These are phyloP conservation scores for Macaria notata DNA, from an alignment of 2,888 invertebrate species.

Conservation along the genomic window DNA sequence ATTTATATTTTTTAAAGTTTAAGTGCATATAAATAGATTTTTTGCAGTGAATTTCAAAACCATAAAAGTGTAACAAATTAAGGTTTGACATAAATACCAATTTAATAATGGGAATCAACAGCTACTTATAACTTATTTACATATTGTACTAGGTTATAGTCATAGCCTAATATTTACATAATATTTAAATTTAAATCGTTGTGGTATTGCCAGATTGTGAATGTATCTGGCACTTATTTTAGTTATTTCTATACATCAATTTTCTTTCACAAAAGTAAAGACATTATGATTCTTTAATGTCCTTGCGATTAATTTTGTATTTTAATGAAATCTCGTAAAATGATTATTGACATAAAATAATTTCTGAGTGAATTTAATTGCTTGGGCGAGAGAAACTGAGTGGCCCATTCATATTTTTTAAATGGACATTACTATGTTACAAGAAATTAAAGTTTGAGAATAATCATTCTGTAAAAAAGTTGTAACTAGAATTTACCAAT, in stretches of 20 bases:
- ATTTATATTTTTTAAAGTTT: too few species aligned
- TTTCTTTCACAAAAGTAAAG: neutral
- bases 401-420: too few species aligned
- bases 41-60: too few species aligned
- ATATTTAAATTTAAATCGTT: constrained; percentile 29
- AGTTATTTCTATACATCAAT: neutral
- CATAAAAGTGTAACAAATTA: too few species aligned
- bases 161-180: constrained; percentile 16
- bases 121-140: too few species aligned
- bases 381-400: too few species aligned
- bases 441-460: constrained; percentile 24
- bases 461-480: constrained; percentile 17
- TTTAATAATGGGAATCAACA: too few species aligned
- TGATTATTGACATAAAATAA: constrained; percentile 11
- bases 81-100: too few species aligned
- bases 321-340: constrained; percentile 1
- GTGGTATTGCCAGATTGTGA: constrained; percentile 18
- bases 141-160: constrained; percentile 9
- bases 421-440: too few species aligned
- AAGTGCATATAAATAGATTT: too few species aligned
- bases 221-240: neutral
- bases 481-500: neutral
- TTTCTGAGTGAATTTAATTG: constrained; percentile 1
- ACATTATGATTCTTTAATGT: neutral
- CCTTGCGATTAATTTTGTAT: neutral